phyloP scores from a whole-genome alignment of 2,797 vertebrate species.

The Salmo trutta region DNA sequence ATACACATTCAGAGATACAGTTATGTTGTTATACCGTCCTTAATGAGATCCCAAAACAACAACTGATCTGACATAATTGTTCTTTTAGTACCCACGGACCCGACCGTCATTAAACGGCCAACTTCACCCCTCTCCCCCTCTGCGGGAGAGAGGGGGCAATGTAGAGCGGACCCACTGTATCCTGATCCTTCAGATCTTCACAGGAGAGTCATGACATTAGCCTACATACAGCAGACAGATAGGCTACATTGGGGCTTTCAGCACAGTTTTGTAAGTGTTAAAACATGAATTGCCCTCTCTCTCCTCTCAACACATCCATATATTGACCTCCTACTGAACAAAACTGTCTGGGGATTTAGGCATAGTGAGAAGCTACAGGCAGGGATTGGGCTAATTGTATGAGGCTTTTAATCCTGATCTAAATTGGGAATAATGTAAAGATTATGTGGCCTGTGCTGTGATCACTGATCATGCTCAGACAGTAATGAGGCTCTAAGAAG shows the following conservation, averaged over 20 bases:
- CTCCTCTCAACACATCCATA: slow-evolving; percentile 27
- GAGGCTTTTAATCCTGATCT: slow-evolving; percentile 47
- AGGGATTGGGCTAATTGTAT: slow-evolving; percentile 64
- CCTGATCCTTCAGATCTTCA: no score
- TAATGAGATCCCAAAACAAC: no score
- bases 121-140: no score
- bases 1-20: no score
- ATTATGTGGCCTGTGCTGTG: slow-evolving; percentile 54
- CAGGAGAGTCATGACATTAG: no score
- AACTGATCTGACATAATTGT: no score
- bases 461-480: slow-evolving; percentile 26
- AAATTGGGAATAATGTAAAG: slow-evolving; percentile 60
- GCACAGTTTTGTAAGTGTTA: background rate
- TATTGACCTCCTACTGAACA: slow-evolving; percentile 31
- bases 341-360: slow-evolving; percentile 21
- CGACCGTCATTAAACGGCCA: no score
- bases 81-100: no score
- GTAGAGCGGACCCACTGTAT: no score
- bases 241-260: slow-evolving; percentile 5
- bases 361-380: slow-evolving; percentile 42
- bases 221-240: background rate
- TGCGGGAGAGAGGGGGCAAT: no score
- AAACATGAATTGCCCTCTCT: background rate
- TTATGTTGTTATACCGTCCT: no score
- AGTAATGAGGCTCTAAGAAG: slow-evolving; percentile 13